These are phyloP conservation scores for Glaucopsyche alexis DNA, from an alignment of 2,888 invertebrate species.

Conservation along the genomic window DNA sequence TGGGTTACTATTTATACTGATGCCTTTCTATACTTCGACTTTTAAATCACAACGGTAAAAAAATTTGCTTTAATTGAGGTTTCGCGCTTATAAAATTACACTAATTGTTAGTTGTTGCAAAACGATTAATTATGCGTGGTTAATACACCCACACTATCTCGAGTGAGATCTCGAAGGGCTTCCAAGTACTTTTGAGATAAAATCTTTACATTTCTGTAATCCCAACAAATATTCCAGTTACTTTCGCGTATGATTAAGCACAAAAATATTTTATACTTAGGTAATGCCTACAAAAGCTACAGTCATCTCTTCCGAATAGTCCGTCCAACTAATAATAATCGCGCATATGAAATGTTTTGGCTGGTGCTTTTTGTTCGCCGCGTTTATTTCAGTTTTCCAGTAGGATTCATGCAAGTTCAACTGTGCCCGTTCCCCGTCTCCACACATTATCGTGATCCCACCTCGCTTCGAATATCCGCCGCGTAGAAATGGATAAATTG, in stretches of 20 bases:
- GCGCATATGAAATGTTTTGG: constrained; percentile 79
- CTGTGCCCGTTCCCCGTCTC: constrained; percentile 69
- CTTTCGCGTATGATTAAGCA: not conserved
- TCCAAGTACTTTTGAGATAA: not conserved
- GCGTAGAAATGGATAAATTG: constrained; percentile 14
- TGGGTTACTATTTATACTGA: too few relatives aligned
- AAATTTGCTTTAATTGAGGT: too few relatives aligned
- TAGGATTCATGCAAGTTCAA: constrained; percentile 77
- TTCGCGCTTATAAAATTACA: too few relatives aligned
- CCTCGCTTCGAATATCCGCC: constrained; percentile 22
- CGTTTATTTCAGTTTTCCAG: constrained; percentile 80
- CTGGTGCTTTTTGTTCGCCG: constrained; percentile 79
- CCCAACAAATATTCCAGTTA: not conserved
- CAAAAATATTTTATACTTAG: constrained; percentile 42
- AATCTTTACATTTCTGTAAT: too few relatives aligned
- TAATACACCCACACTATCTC: too few relatives aligned
- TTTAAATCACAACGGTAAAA: too few relatives aligned
- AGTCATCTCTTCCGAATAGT: constrained; percentile 72
- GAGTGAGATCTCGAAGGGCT: not conserved
- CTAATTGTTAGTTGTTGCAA: too few relatives aligned
- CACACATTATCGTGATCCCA: constrained; percentile 49
- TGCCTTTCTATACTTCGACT: too few relatives aligned
- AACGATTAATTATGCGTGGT: too few relatives aligned
- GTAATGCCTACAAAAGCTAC: constrained; percentile 68
- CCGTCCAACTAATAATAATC: constrained; percentile 80